phyloP scores from a whole-genome alignment of 1,140 invertebrate genomes.

The Hirudo medicinalis region DNA sequence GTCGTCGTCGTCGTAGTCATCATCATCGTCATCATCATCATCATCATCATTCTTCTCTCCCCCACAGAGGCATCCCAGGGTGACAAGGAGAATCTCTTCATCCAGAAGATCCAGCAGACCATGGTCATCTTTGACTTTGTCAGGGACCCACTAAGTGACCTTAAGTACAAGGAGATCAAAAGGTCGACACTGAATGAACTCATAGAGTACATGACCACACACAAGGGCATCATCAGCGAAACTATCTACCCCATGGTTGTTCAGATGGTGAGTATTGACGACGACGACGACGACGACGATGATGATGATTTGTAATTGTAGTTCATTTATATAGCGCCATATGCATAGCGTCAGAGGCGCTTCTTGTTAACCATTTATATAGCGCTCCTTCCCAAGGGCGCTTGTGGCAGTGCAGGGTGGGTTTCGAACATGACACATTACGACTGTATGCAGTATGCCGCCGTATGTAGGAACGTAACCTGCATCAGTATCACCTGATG shows the following conservation, averaged over 20 bases:
- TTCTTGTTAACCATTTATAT: too few species aligned
- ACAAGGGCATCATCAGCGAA: constrained; percentile 80
- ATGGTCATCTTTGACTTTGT: constrained; percentile 72
- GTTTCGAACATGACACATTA: too few species aligned
- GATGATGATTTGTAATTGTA: too few species aligned
- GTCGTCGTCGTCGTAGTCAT: too few species aligned
- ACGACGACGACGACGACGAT: too few species aligned
- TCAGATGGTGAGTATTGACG: constrained; percentile 60
- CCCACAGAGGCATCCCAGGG: constrained; percentile 6
- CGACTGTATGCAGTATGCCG: too few species aligned
- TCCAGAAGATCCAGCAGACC: constrained; percentile 38
- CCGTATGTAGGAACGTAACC: too few species aligned
- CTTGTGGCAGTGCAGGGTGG: too few species aligned
- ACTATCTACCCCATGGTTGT: constrained; percentile 87
- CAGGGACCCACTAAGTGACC: constrained; percentile 82
- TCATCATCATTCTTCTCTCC: background rate
- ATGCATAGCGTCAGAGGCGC: too few species aligned
- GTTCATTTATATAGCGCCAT: too few species aligned
- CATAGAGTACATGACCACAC: constrained; percentile 86
- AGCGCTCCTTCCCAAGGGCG: too few species aligned
- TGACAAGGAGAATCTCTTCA: constrained; percentile 76
- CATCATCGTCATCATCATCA: background rate
- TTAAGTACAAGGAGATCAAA: constrained; percentile 99
- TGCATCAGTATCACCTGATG: too few species aligned
- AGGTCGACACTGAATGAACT: constrained; percentile 85